phyloP scores from a whole-genome alignment of 2,113 vertebrate genomes.

The Maccullochella peelii region DNA sequence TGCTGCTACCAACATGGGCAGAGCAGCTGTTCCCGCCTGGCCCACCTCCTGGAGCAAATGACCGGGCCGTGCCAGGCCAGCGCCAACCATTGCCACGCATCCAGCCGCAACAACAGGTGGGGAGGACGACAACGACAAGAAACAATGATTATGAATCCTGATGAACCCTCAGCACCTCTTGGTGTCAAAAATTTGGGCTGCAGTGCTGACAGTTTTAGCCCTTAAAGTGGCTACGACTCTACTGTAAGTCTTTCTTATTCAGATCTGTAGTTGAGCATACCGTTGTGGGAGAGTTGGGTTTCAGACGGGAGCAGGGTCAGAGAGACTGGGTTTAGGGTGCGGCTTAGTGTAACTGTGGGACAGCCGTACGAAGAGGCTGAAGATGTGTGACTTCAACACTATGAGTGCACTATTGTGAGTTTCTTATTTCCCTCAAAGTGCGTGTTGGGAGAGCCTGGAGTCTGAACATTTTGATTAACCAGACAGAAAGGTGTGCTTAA shows the following conservation, averaged over 20 bases:
- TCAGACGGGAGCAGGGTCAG: background rate
- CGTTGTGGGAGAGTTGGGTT: conserved; percentile 2
- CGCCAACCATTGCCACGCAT: conserved; percentile 81
- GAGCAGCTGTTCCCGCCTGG: conserved; percentile 90
- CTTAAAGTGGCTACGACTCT: conserved; percentile 17
- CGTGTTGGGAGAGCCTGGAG: background rate
- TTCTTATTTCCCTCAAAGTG: conserved; percentile 28
- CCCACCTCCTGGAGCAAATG: conserved; percentile 92
- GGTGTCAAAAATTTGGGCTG: conserved; percentile 72
- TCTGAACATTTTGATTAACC: conserved; percentile 16
- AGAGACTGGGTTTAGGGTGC: conserved; percentile 24
- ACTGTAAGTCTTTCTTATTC: conserved; percentile 41
- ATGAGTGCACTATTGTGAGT: conserved; percentile 11
- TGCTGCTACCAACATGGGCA: conserved; percentile 96
- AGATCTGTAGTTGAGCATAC: background rate
- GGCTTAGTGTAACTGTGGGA: conserved; percentile 14
- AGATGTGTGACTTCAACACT: conserved; percentile 12
- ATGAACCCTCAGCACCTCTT: conserved; percentile 22
- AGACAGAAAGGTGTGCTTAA: conserved; percentile 8
- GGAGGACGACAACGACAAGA: conserved; percentile 34
- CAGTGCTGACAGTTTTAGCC: conserved; percentile 22
- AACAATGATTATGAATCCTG: conserved; percentile 44
- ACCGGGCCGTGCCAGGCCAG: conserved; percentile 81
- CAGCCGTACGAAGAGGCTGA: conserved; percentile 4
- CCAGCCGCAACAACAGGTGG: conserved; percentile 86